phyloP scores from a whole-genome alignment of 2,797 vertebrate genomes.

The Channallabes apus region DNA sequence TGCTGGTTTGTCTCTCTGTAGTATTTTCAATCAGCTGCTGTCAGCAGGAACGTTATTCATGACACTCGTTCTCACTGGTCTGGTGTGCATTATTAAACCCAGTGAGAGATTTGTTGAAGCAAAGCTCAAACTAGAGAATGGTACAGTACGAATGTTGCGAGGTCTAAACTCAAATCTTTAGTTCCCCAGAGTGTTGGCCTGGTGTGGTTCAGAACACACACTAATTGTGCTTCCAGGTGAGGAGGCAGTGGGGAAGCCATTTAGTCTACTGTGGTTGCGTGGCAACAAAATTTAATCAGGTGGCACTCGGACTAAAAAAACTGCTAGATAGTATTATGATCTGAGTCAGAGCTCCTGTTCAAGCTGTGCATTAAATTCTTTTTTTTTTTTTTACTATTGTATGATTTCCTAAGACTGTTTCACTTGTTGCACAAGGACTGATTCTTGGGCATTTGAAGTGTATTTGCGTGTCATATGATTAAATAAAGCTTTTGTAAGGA shows the following conservation, averaged over 20 bases:
- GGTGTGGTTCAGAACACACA: conserved; percentile 34
- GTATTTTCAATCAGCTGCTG: conserved; percentile 37
- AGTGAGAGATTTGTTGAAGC: conserved; percentile 23
- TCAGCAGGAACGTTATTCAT: conserved; percentile 22
- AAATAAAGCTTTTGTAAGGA: conserved; percentile 17
- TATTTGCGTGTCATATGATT: conserved; percentile 36
- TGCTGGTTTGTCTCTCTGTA: conserved; percentile 40
- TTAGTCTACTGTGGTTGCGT: conserved; percentile 26
- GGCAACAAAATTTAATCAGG: conserved; percentile 41
- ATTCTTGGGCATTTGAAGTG: conserved; percentile 28
- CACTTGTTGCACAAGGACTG: conserved; percentile 33
- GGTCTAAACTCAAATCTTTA: conserved; percentile 29
- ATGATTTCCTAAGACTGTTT: conserved; percentile 17
- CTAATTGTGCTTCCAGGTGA: conserved; percentile 41
- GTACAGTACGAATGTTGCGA: conserved; percentile 8
- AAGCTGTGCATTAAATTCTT: background rate
- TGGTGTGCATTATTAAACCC: conserved; percentile 36
- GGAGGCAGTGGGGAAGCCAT: conserved; percentile 9
- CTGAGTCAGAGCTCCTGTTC: conserved; percentile 11
- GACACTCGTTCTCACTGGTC: conserved; percentile 7
- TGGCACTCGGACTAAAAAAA: conserved; percentile 31
- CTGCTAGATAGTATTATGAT: conserved; percentile 10
- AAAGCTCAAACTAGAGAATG: conserved; percentile 20
- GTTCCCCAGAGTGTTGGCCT: conserved; percentile 10
- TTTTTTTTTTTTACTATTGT: conserved; percentile 2